These are phyloP conservation scores for Drosophila tanythrix DNA, from an alignment of 2,888 invertebrate genomes.

Conservation along the genomic window DNA sequence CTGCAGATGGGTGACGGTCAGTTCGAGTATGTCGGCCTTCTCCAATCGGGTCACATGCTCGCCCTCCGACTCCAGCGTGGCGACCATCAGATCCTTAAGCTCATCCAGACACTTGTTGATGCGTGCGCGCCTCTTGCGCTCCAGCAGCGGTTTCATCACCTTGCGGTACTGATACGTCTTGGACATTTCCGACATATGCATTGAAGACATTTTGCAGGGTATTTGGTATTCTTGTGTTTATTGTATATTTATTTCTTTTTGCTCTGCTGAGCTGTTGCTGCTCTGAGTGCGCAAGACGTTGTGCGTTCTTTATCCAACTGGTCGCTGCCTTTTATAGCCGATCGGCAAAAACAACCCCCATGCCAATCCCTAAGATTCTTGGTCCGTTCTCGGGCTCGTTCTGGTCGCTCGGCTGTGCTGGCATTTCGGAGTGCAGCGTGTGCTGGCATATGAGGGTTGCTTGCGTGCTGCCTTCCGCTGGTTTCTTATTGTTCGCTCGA, in stretches of 20 bases:
- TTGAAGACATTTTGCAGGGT: conserved; percentile 71
- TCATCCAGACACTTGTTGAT: conserved; percentile 96
- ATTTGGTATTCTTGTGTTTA: background rate
- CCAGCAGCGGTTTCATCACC: conserved; percentile 97
- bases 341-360: conserved; percentile 63
- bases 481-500: conserved; percentile 71
- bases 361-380: conserved; percentile 16
- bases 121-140: conserved; percentile 94
- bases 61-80: conserved; percentile 89
- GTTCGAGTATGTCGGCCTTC: conserved; percentile 95
- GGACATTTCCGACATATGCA: conserved; percentile 87
- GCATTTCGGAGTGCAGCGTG: conserved; percentile 61
- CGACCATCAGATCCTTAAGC: conserved; percentile 94
- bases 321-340: conserved; percentile 72
- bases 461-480: conserved; percentile 64
- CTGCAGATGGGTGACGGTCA: conserved; percentile 94
- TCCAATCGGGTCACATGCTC: conserved; percentile 95
- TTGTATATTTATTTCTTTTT: conserved; percentile 9
- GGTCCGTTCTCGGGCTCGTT: conserved; percentile 14
- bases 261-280: conserved; percentile 65
- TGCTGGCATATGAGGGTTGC: conserved; percentile 72
- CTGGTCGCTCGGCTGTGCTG: conserved; percentile 48
- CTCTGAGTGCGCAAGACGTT: conserved; percentile 70
- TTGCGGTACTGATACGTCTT: conserved; percentile 97
- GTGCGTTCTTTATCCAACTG: conserved; percentile 54